Conservation (phyloP, 1,140 invertebrate species). For the Neodiprion pinetum region DNA sequence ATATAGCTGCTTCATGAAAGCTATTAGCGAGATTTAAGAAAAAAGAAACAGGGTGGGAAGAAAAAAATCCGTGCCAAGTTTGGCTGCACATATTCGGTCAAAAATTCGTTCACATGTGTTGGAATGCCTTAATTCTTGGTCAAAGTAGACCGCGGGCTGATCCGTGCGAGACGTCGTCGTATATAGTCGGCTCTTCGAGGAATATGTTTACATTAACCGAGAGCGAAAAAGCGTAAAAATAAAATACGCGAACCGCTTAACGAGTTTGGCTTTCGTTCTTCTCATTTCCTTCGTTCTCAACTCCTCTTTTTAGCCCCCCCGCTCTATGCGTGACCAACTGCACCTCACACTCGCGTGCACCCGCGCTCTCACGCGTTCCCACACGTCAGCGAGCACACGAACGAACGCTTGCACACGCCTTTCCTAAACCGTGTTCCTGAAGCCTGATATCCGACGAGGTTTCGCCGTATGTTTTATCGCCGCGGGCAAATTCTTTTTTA, state of each 20-base stretch:
- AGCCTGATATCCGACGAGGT: neutral
- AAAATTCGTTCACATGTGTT: neutral
- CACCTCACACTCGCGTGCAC: constrained; percentile 25
- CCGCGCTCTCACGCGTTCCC: neutral
- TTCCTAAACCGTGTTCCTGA: too few relatives aligned
- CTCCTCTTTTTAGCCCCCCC: neutral
- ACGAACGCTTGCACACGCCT: neutral
- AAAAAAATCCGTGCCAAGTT: neutral
- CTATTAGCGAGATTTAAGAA: neutral
- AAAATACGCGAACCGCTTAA: constrained; percentile 42
- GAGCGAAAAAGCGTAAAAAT: constrained; percentile 10
- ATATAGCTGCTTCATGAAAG: neutral
- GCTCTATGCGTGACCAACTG: constrained; percentile 30
- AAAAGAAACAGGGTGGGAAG: neutral
- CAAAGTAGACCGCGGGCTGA: constrained; percentile 1
- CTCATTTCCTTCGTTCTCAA: constrained; percentile 24
- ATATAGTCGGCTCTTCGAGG: constrained; percentile 34
- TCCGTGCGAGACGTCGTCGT: constrained; percentile 2
- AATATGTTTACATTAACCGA: constrained; percentile 51
- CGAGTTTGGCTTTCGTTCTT: constrained; percentile 39
- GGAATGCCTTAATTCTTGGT: neutral
- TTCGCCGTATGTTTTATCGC: constrained; percentile 2
- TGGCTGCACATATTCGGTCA: neutral
- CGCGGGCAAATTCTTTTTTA: neutral
- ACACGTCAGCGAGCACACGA: neutral